Evolutionary conservation across 2,888 invertebrate species (phyloP).

Genomic region (Pseudeuparius sepicola): DNA sequence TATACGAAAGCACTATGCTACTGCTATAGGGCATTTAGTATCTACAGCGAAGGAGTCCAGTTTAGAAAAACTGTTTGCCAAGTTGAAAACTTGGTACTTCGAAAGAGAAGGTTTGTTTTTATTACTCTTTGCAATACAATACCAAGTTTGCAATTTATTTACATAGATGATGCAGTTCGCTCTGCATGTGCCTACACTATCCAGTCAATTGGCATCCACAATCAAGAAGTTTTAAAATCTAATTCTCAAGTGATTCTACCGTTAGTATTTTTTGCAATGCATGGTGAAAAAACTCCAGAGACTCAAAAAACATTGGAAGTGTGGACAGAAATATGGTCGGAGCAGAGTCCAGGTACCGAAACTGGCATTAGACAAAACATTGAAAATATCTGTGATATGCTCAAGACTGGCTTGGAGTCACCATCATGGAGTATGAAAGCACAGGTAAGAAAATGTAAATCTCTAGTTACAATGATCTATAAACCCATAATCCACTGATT

Average conservation of each 20-base stretch:
- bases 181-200: constrained; percentile 66
- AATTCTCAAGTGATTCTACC: constrained; percentile 69
- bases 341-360: constrained; percentile 78
- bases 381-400: constrained; percentile 56
- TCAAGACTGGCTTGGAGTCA: constrained; percentile 66
- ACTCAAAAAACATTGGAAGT: constrained; percentile 57
- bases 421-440: constrained; percentile 82
- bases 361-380: constrained; percentile 70
- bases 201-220: constrained; percentile 72
- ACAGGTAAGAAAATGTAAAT: constrained; percentile 42
- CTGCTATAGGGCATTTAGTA: constrained; percentile 75
- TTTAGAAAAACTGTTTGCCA: constrained; percentile 53
- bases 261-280: constrained; percentile 84
- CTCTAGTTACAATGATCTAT: not conserved
- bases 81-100: constrained; percentile 54
- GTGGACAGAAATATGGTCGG: constrained; percentile 85
- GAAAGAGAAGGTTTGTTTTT: constrained; percentile 50
- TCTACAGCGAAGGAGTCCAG: constrained; percentile 69
- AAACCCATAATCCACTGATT: not conserved
- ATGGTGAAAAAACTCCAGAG: constrained; percentile 61
- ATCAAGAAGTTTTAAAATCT: constrained; percentile 71
- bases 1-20: constrained; percentile 74
- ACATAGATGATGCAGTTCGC: constrained; percentile 61
- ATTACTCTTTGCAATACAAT: not conserved
- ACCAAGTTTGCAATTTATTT: constrained; percentile 4